A percentile compares a stretch with the other conserved stretches of the same genome.
These are phyloP conservation scores for Dermatophagoides farinae DNA, from an alignment of 1,140 invertebrate genomes.

Conservation along the genomic window DNA sequence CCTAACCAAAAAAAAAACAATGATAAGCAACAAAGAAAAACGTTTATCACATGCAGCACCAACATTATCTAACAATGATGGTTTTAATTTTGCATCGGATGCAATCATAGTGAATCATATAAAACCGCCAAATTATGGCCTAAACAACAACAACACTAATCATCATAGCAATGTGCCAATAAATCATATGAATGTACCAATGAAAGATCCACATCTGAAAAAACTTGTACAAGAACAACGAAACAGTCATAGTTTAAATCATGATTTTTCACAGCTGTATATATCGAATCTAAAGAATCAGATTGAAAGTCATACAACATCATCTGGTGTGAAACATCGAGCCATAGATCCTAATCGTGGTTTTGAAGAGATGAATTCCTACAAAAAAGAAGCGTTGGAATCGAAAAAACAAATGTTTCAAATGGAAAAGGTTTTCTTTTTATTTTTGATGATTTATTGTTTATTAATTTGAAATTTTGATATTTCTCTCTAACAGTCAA, in stretches of 20 bases:
- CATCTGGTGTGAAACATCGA: too few species aligned
- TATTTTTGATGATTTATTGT: neutral
- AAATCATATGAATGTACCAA: neutral
- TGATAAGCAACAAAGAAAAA: conserved; percentile 7
- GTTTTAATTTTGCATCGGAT: neutral
- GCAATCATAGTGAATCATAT: neutral
- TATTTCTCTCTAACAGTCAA: conserved; percentile 29
- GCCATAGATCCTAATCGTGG: too few species aligned
- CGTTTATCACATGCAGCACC: neutral
- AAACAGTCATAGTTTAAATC: conserved; percentile 7
- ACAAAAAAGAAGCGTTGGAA: neutral
- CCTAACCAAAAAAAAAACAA: neutral
- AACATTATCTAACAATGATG: neutral
- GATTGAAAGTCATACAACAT: neutral
- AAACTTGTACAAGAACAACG: neutral
- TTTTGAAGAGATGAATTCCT: conserved; percentile 1
- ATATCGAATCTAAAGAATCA: neutral
- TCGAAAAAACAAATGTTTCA: conserved; percentile 6
- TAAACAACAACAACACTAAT: neutral
- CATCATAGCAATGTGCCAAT: neutral
- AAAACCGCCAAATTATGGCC: neutral
- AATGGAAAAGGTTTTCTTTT: conserved; percentile 1
- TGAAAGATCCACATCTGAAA: neutral
- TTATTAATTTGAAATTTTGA: neutral
- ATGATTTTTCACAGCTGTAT: conserved; percentile 3